Base-by-base conservation (phyloP, 2,888 invertebrate species). In the Globia sparganii region DNA sequence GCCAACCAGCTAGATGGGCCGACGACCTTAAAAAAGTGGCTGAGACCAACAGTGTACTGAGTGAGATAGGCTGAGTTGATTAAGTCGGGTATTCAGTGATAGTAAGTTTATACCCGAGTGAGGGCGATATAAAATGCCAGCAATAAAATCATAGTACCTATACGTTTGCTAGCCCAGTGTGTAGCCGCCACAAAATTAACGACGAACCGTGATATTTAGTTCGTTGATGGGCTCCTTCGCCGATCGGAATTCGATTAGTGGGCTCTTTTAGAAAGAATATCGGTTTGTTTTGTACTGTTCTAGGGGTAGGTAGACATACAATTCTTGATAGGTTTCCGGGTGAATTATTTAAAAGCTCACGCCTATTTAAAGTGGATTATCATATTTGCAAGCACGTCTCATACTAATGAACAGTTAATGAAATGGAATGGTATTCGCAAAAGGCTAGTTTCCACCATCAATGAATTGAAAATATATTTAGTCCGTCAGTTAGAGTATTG, bases 241-340 rank as follows among this genome's bases (percentile, higher is more conserved):
- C 68, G 67, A 79, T 81, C 61, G 77, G 77, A 87, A 87, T 87
- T 82, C 87, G 61, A 87, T 87, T 89, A 87, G 72, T 79, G 64
- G 25, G 28, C 46, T 72, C 71, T 74, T 73, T n/a, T 58, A 74
- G 43, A 68, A 72, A 83, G 59, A 59, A 77, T 40, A 74, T 70
- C n/a, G 43, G 62, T 46, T 62, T 67, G 58, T 58, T 49, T 80
- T 70, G 37, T 68, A 15, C 25, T 65, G 9, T 4, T 15, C 15
- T 21, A 15, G 43, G 18, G 62, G 58, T 37, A 25, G 31, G 46
- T 21, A 49, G 37, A 56, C 0, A 18, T 25, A 13, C 28, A 62
- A 25, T 67, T 25, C 18, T 40, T 59, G 34, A 21, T 28, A 64
- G 15, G 37, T 34, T 76, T 46, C 40, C 31, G 28, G 56, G 31